A percentile compares a stretch with the other conserved stretches of the same genome.
These are phyloP conservation scores for Chrysina gloriosa DNA, from an alignment of 2,888 invertebrate species.

Conservation along the genomic window DNA sequence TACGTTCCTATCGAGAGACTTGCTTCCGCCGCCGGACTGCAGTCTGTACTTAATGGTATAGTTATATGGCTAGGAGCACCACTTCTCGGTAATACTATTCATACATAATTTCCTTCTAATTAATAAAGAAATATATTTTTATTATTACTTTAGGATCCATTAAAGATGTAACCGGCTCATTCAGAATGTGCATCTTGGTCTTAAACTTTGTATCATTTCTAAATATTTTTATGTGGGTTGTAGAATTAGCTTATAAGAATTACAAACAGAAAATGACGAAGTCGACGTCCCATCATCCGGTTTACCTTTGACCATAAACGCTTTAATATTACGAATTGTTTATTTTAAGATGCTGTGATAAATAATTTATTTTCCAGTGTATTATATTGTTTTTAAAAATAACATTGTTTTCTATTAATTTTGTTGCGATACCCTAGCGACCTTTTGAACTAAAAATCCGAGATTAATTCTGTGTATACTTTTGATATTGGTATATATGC, in stretches of 20 bases:
- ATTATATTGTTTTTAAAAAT: too few relatives aligned
- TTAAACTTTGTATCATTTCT: constrained; percentile 30
- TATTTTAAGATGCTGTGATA: too few relatives aligned
- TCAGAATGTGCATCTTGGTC: constrained; percentile 17
- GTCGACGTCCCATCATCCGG: too few relatives aligned
- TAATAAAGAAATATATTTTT: neutral
- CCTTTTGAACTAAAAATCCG: too few relatives aligned
- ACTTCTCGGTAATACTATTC: constrained; percentile 66
- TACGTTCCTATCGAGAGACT: constrained; percentile 73
- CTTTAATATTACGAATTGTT: too few relatives aligned
- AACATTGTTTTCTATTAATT: too few relatives aligned
- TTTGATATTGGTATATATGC: too few relatives aligned
- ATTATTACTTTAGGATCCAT: constrained; percentile 39
- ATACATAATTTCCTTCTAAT: neutral
- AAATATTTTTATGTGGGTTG: constrained; percentile 22
- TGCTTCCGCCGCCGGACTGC: constrained; percentile 73
- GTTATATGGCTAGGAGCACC: constrained; percentile 70
- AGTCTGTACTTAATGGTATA: constrained; percentile 73
- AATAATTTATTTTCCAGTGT: too few relatives aligned
- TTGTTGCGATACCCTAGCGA: too few relatives aligned
- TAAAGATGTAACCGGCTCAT: constrained; percentile 35
- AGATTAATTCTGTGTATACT: too few relatives aligned
- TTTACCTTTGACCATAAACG: too few relatives aligned
- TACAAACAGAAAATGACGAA: too few relatives aligned
- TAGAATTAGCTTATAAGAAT: constrained; percentile 29